A percentile compares a stretch with the other conserved stretches of the same genome.
These are phyloP conservation scores for Clanis bilineata DNA, from an alignment of 2,888 invertebrate species.

Conservation along the genomic window DNA sequence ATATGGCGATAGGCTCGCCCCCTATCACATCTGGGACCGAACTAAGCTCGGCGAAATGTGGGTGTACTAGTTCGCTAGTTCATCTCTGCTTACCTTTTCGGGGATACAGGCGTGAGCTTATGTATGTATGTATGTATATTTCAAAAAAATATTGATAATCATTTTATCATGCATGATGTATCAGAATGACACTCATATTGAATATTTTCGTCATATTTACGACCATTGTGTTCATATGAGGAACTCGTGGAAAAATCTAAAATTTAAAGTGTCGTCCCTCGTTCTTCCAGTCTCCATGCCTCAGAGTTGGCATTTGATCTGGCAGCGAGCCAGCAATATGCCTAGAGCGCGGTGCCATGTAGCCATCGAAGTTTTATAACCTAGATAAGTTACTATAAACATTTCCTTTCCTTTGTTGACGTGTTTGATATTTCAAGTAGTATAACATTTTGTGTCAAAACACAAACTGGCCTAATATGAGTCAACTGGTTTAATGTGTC, in stretches of 20 bases:
- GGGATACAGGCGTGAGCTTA: no score
- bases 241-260: constrained; percentile 47
- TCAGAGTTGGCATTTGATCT: constrained; percentile 61
- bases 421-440: neutral
- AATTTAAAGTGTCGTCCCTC: constrained; percentile 63
- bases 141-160: neutral
- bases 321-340: constrained; percentile 68
- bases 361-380: constrained; percentile 63
- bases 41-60: no score
- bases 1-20: no score
- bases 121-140: no score
- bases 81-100: no score
- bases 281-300: constrained; percentile 44
- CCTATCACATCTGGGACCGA: no score
- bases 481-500: neutral
- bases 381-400: constrained; percentile 49
- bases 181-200: neutral
- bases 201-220: neutral
- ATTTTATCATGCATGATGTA: neutral
- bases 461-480: neutral
- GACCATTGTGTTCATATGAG: constrained; percentile 20
- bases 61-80: no score
- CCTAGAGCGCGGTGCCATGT: constrained; percentile 55
- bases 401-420: constrained; percentile 9
- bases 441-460: neutral